Evolutionary conservation across 2,113 vertebrate genomes (phyloP), one percentile per base, ranked within the genome.

Genomic region (Cheilinus undulatus): DNA sequence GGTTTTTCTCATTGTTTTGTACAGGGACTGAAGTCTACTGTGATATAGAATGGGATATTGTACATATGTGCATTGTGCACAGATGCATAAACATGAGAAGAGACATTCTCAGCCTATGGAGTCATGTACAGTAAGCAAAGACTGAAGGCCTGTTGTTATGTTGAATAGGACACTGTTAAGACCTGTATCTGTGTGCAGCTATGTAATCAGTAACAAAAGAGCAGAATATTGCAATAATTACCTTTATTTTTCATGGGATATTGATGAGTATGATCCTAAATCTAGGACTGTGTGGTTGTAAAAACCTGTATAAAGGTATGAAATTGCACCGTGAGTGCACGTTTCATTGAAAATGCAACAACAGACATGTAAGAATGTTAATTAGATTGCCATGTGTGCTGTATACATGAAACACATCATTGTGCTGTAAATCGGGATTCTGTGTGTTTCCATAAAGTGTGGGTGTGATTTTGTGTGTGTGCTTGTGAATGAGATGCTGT

Each of bases 401-500:
- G 57, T 32, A 53, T 66, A 46, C 38, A 54, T 11, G 43, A 75
- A 85, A 77, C 73, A 53, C 54, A 9, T 48, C 63, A 63, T 77
- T 82, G 80, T 75, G 82, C 61, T 75, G 78, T 84, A 78, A 87
- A 85, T 58, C 71, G 46, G 45, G 62, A 60, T 43, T 78, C 73
- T 66, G 68, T n/a, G 69, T 40, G 14, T 69, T 64, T 68, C 69
- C 4, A 42, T 76, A 51, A 61, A 63, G 73, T 59, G 63, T 54
- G 40, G 19, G 67, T 58, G 45, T 13, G 38, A 15, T 61, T 56
- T 59, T 26, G 51, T 65, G 60, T 19, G 60, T 22, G 42, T 50
- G 64, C 17, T 52, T 36, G 63, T 79, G 74, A 86, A 73, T 80
- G 73, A 81, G 87, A 87, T 84, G 76, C 86, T 88, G 84, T 88